Conservation (phyloP, 1,140 invertebrate species). For the Sarcophaga bullata region DNA sequence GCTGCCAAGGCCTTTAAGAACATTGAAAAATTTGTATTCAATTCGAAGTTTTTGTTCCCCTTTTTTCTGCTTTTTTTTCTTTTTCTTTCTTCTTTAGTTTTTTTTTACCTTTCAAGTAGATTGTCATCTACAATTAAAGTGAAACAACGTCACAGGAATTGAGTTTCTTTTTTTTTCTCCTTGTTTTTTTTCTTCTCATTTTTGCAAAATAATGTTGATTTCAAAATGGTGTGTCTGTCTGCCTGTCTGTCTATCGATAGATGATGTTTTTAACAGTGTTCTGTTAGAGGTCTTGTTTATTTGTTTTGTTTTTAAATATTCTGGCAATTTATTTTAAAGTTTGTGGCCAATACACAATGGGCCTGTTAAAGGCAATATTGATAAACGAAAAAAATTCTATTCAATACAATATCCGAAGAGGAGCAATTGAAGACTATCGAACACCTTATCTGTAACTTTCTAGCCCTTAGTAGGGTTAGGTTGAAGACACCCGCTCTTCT, state of each 20-base stretch:
- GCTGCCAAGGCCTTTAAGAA: neutral
- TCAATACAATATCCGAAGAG: no score
- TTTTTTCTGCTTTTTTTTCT: neutral
- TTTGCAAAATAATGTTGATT: neutral
- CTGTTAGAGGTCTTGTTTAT: slow-evolving; percentile 9
- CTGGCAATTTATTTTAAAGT: neutral
- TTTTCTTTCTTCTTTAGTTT: no score
- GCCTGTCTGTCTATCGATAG: neutral
- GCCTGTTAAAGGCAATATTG: neutral
- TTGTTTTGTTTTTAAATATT: neutral
- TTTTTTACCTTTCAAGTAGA: neutral
- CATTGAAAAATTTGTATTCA: neutral
- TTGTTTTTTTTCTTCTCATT: neutral
- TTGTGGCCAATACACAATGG: neutral
- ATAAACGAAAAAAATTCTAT: no score
- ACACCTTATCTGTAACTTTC: no score
- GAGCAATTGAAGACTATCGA: no score
- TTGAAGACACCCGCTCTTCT: no score
- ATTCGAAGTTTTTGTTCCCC: neutral
- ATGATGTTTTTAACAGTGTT: neutral
- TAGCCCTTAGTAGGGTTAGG: no score
- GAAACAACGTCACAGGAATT: neutral
- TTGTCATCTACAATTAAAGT: slow-evolving; percentile 2
- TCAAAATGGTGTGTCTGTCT: neutral
- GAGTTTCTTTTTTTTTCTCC: neutral